Base-by-base conservation (phyloP, 2,888 invertebrate genomes). In the Cosmia trapezina region DNA sequence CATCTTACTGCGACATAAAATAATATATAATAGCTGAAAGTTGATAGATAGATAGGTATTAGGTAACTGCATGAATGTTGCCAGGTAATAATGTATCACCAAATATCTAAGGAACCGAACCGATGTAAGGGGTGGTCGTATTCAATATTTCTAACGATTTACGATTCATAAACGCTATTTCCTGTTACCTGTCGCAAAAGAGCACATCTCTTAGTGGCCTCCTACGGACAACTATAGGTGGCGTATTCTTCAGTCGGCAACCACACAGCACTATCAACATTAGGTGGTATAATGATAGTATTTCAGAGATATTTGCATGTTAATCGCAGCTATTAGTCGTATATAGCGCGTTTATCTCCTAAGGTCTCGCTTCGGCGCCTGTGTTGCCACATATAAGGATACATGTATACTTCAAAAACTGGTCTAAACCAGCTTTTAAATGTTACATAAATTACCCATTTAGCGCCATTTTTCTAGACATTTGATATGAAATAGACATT, bases 291-390 rank as follows among this genome's bases (percentile, higher is more conserved):
- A 71, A 81, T 80, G 66, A 68, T 62, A 81, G 65, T 76, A 70
- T 81, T 87, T 82, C 77, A 83, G 62, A 80, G 68, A 81, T 83
- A 88, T 89, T 90, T 84, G 83, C 86, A 89, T 88, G 81, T 81
- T 86, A 89, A 90, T 88, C 74, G 86, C 74, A 45, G 78, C 86
- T 78, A 83, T 89, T 87, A 88, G 79, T 66, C 74, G 69, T 73
- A 73, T 86, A 89, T 87, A 68, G 79, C 73, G 69, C 74, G 78
- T 81, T 85, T 86, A 86, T 89, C 87, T 88, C 78, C 83, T 81
- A 84, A 87, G 83, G 85, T 88, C 86, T 87, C 82, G 83, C 85
- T 81, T 80, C 67, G 83, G 81, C 75, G 85, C 70, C 81, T 75
- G 76, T 70, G 83, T 88, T 78, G 70, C 78, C 72, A 70, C 83